Evolutionary conservation across 2,888 invertebrate species (phyloP).

Genomic region (Ormyrus labotus): DNA sequence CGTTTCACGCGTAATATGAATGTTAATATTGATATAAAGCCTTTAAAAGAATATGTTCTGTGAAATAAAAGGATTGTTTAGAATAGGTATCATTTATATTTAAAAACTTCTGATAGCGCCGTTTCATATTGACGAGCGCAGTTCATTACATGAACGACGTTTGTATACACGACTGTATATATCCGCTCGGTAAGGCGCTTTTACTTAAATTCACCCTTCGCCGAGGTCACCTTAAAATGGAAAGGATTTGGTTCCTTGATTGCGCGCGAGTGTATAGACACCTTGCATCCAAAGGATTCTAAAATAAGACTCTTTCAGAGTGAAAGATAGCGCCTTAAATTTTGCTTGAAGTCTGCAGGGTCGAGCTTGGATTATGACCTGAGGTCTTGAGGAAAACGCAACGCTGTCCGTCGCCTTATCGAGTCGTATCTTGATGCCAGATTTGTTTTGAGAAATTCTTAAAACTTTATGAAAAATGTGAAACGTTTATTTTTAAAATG

Average conservation of each 20-base stretch:
- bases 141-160: no score
- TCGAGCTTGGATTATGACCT: no score
- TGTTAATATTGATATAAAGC: neutral
- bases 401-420: no score
- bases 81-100: no score
- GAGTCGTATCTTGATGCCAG: no score
- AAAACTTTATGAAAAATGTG: no score
- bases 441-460: no score
- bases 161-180: neutral
- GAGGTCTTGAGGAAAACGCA: no score
- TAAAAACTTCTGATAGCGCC: no score
- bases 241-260: neutral
- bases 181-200: neutral
- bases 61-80: neutral
- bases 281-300: neutral
- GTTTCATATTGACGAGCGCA: no score
- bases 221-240: constrained; percentile 4
- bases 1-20: no score
- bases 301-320: neutral
- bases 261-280: neutral
- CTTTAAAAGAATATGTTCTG: neutral
- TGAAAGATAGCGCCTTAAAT: neutral
- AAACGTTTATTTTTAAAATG: no score
- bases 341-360: neutral
- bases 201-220: constrained; percentile 21